phyloP scores from a whole-genome alignment of 1,140 invertebrate genomes.

The Tetranychus cinnabarinus region DNA sequence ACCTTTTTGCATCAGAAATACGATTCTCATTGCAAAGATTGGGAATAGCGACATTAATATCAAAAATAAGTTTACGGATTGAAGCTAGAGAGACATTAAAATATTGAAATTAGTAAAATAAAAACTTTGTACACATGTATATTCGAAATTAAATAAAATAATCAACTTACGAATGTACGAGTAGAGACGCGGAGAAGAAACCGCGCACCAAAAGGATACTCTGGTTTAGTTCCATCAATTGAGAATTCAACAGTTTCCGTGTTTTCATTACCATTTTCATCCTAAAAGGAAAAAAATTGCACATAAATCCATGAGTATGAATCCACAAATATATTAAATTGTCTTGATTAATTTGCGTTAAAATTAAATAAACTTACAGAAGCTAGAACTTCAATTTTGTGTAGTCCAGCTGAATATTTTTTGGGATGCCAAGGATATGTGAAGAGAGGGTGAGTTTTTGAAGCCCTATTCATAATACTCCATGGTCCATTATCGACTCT shows the following conservation, averaged over 20 bases:
- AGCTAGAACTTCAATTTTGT: slow-evolving; percentile 28
- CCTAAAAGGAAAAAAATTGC: slow-evolving; percentile 24
- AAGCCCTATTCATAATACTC: slow-evolving; percentile 28
- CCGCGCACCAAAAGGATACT: slow-evolving; percentile 38
- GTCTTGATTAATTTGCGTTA: too few relatives aligned
- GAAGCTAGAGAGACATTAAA: slow-evolving; percentile 14
- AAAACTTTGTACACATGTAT: not conserved
- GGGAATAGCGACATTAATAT: slow-evolving; percentile 36
- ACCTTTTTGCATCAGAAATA: slow-evolving; percentile 31
- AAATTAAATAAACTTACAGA: slow-evolving; percentile 5
- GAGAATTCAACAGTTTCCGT: slow-evolving; percentile 43
- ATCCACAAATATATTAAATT: too few relatives aligned
- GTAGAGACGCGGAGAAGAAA: slow-evolving; percentile 47
- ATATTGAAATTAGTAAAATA: not conserved
- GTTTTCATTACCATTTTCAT: slow-evolving; percentile 31
- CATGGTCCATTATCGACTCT: slow-evolving; percentile 35
- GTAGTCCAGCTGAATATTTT: slow-evolving; percentile 36
- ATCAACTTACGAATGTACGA: slow-evolving; percentile 36
- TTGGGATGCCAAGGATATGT: slow-evolving; percentile 40
- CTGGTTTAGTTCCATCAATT: slow-evolving; percentile 38
- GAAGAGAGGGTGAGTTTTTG: slow-evolving; percentile 36
- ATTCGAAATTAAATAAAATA: too few relatives aligned
- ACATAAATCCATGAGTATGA: too few relatives aligned
- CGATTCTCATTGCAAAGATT: slow-evolving; percentile 30
- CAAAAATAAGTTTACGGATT: slow-evolving; percentile 35